A percentile compares a stretch with the other conserved stretches of the same genome.
phyloP scores from a whole-genome alignment of 1,140 invertebrate species.

The Venturia canescens region DNA sequence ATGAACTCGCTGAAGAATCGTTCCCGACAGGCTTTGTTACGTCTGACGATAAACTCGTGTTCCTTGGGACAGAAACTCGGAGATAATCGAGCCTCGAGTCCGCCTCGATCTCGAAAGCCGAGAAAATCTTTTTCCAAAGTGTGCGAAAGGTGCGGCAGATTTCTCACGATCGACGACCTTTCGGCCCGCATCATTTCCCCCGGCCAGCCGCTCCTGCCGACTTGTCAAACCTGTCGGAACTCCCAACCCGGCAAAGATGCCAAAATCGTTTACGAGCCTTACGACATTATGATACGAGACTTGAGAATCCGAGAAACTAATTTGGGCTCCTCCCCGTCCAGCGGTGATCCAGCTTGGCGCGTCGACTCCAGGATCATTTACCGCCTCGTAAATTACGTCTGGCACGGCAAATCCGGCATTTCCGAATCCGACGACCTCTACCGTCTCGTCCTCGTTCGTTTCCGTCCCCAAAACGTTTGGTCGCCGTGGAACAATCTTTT shows the following conservation, averaged over 20 bases:
- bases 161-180: constrained; percentile 35
- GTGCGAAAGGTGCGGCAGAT: constrained; percentile 54
- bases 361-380: constrained; percentile 80
- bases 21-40: constrained; percentile 62
- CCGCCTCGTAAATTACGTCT: constrained; percentile 81
- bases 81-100: background rate
- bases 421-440: constrained; percentile 80
- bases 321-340: constrained; percentile 61
- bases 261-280: constrained; percentile 70
- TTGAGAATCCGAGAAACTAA: constrained; percentile 78
- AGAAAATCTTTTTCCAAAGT: background rate
- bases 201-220: background rate
- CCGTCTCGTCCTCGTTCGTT: constrained; percentile 79
- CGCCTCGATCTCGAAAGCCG: background rate
- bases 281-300: constrained; percentile 79
- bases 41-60: constrained; percentile 43
- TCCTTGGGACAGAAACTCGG: background rate
- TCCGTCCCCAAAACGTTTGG: constrained; percentile 80
- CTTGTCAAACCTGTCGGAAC: constrained; percentile 59
- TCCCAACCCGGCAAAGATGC: constrained; percentile 49
- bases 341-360: constrained; percentile 78
- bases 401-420: constrained; percentile 83
- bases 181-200: background rate
- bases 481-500: constrained; percentile 85
- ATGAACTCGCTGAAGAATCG: constrained; percentile 80